Evolutionary conservation across 2,888 invertebrate genomes (phyloP).

Genomic region (Clostera curtula): DNA sequence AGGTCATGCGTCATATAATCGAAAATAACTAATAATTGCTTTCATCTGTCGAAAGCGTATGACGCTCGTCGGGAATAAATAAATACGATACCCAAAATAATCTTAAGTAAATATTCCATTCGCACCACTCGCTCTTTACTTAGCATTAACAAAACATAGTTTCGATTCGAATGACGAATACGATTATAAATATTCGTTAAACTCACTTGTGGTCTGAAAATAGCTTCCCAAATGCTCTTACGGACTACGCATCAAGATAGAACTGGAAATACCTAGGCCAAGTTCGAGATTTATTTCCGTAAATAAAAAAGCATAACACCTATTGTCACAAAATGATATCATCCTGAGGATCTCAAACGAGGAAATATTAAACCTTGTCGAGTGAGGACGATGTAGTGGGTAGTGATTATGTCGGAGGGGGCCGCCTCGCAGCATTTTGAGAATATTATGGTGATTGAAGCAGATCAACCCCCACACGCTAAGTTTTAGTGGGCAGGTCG

Average conservation of each 20-base stretch:
- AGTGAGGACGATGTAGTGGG: too few relatives aligned
- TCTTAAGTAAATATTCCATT: slow-evolving; percentile 58
- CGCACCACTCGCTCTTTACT: slow-evolving; percentile 48
- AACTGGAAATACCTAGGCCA: too few relatives aligned
- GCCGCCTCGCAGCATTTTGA: too few relatives aligned
- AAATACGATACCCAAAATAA: slow-evolving; percentile 54
- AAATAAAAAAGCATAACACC: too few relatives aligned
- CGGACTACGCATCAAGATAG: slow-evolving; percentile 39
- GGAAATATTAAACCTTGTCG: too few relatives aligned
- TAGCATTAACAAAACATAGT: slow-evolving; percentile 59
- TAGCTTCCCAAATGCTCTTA: slow-evolving; percentile 47
- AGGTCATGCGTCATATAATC: slow-evolving; percentile 59
- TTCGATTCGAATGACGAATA: slow-evolving; percentile 53
- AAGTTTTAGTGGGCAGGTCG: too few relatives aligned
- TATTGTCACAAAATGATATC: too few relatives aligned
- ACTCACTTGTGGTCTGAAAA: slow-evolving; percentile 40
- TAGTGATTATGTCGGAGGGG: too few relatives aligned
- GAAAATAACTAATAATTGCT: slow-evolving; percentile 58
- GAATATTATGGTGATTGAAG: too few relatives aligned
- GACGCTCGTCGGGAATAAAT: slow-evolving; percentile 56
- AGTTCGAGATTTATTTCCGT: too few relatives aligned
- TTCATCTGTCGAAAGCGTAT: slow-evolving; percentile 57
- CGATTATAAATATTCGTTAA: slow-evolving; percentile 60
- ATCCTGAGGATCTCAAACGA: too few relatives aligned
- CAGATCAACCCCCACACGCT: too few relatives aligned